Conservation (phyloP, 1,140 invertebrate species). For the Brachionus asplanchnoidis region DNA sequence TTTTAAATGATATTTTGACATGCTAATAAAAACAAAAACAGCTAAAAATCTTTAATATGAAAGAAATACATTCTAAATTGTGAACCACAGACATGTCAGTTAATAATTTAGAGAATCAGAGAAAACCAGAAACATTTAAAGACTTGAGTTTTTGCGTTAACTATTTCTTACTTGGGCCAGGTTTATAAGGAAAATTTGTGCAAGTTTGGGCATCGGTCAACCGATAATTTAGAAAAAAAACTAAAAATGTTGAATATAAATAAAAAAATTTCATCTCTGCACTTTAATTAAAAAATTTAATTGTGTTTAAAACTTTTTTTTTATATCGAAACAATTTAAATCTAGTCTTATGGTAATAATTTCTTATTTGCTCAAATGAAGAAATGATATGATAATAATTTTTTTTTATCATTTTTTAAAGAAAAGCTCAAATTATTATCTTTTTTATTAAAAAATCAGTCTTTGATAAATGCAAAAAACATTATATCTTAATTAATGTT, state of each 20-base stretch:
- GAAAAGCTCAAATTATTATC: neutral
- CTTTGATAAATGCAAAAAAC: neutral
- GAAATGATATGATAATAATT: neutral
- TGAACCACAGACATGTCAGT: no score
- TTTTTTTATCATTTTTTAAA: neutral
- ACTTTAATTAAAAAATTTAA: neutral
- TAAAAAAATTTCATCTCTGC: neutral
- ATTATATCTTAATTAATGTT: neutral
- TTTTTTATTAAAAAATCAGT: neutral
- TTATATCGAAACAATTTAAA: neutral
- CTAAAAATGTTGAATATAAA: neutral
- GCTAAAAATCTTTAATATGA: no score
- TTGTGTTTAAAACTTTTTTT: neutral
- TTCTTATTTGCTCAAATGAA: neutral
- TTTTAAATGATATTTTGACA: no score
- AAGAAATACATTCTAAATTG: no score
- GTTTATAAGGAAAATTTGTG: neutral
- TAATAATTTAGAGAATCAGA: no score
- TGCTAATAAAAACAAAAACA: no score
- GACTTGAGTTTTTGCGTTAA: no score
- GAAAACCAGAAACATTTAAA: no score
- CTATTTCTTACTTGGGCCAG: neutral
- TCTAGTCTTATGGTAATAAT: neutral
- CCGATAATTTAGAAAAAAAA: neutral
- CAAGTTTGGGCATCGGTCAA: neutral